A percentile compares a stretch with the other conserved stretches of the same genome.
Conservation (phyloP, 2,888 invertebrate species). For the Nomada fucata region DNA sequence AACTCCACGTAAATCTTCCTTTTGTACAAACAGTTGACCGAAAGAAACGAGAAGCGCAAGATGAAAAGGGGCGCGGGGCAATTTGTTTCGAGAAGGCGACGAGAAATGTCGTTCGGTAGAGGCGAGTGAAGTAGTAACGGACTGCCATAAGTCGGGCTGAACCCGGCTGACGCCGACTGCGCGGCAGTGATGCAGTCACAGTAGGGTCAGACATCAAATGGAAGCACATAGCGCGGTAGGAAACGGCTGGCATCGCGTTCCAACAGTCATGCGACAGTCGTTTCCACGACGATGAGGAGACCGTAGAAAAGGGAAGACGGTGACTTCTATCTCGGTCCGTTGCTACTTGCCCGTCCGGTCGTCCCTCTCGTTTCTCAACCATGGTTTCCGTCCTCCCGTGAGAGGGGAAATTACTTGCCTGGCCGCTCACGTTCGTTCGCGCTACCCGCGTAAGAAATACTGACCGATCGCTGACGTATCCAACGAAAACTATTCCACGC, state of each 20-base stretch:
- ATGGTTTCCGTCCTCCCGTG: no score
- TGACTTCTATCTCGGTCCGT: constrained; percentile 12
- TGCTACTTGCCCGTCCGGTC: no score
- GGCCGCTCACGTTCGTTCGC: constrained; percentile 26
- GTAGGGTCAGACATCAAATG: constrained; percentile 37
- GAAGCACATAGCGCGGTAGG: constrained; percentile 20
- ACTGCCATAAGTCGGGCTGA: constrained; percentile 45
- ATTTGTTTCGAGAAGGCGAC: neutral
- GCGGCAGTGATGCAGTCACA: constrained; percentile 32
- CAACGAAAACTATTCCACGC: constrained; percentile 35
- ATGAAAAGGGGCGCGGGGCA: no score
- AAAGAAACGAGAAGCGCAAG: neutral
- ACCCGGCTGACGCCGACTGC: constrained; percentile 22
- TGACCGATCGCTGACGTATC: constrained; percentile 13
- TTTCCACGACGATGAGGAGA: constrained; percentile 55
- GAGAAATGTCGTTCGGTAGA: neutral
- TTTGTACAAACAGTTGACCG: neutral
- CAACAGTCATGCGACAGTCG: constrained; percentile 37
- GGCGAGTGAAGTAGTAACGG: constrained; percentile 46
- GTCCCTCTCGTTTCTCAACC: neutral
- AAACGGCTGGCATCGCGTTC: constrained; percentile 46
- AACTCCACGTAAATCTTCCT: neutral
- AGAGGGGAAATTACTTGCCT: constrained; percentile 32
- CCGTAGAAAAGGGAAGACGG: constrained; percentile 20
- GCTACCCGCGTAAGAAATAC: constrained; percentile 12